phyloP scores from a whole-genome alignment of 2,797 vertebrate species.

The Poeciliopsis presidionis region DNA sequence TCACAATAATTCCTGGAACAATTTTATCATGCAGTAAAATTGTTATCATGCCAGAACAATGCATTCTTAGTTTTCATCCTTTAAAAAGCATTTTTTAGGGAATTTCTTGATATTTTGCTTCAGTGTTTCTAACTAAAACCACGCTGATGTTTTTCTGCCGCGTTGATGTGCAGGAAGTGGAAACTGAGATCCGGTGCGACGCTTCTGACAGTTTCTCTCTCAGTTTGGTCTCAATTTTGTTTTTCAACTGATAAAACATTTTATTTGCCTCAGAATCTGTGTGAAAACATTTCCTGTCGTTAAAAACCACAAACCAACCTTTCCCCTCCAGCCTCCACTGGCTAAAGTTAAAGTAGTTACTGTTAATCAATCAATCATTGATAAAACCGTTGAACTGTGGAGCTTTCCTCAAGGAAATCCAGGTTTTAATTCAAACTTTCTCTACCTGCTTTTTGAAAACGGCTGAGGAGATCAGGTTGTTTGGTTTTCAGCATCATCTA shows the following conservation, averaged over 20 bases:
- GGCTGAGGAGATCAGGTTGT: not conserved
- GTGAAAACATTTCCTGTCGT: not conserved
- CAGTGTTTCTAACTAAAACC: not conserved
- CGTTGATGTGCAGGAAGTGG: constrained; percentile 5
- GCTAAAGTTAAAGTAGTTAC: not conserved
- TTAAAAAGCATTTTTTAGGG: not conserved
- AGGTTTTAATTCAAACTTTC: constrained; percentile 3
- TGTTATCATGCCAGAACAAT: not conserved
- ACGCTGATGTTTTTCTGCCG: not conserved
- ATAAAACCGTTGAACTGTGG: not conserved
- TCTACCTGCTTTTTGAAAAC: not conserved
- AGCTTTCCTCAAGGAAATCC: not conserved
- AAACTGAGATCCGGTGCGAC: not conserved
- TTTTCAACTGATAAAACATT: not conserved
- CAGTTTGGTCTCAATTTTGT: not conserved
- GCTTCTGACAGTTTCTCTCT: not conserved
- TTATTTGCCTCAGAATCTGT: not conserved
- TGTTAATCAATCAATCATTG: not conserved
- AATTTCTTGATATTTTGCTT: not conserved
- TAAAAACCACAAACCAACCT: not conserved
- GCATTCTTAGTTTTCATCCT: not conserved
- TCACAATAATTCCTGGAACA: too few relatives aligned
- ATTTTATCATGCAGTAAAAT: too few relatives aligned
- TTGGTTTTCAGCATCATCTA: not conserved
- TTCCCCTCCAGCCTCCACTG: not conserved